Conservation (phyloP, 2,113 vertebrate species). For the Craseonycteris thonglongyai region DNA sequence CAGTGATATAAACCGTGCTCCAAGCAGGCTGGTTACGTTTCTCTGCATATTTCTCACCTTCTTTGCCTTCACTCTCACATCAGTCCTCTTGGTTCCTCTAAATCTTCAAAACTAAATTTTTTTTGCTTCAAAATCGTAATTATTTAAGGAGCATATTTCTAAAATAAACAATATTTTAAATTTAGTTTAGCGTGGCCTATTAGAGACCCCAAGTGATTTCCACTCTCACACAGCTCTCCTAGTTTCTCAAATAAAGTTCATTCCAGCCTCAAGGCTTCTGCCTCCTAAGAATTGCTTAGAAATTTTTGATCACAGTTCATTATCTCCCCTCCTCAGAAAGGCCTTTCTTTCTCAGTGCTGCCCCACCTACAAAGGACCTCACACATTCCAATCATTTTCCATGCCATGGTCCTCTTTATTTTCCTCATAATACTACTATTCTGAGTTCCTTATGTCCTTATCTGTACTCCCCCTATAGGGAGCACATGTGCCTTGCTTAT, state of each 20-base stretch:
- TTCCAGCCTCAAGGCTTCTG: not conserved
- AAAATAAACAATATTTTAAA: not conserved
- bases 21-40: not conserved
- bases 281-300: not conserved
- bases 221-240: not conserved
- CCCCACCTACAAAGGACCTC: not conserved
- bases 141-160: not conserved
- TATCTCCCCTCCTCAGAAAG: not conserved
- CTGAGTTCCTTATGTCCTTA: not conserved
- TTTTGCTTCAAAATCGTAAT: conserved; percentile 22
- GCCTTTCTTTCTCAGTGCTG: not conserved
- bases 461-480: not conserved
- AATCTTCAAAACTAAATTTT: not conserved
- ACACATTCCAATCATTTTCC: not conserved
- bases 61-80: not conserved
- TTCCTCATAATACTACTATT: not conserved
- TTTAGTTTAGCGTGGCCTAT: not conserved
- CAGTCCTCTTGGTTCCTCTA: not conserved
- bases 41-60: not conserved
- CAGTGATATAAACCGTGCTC: not conserved
- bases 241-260: not conserved
- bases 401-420: not conserved
- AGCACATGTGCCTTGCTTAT: not conserved
- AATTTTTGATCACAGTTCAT: not conserved
- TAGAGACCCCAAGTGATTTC: not conserved